These are phyloP conservation scores for Nomada ferruginata DNA, from an alignment of 2,888 invertebrate species.

Conservation along the genomic window DNA sequence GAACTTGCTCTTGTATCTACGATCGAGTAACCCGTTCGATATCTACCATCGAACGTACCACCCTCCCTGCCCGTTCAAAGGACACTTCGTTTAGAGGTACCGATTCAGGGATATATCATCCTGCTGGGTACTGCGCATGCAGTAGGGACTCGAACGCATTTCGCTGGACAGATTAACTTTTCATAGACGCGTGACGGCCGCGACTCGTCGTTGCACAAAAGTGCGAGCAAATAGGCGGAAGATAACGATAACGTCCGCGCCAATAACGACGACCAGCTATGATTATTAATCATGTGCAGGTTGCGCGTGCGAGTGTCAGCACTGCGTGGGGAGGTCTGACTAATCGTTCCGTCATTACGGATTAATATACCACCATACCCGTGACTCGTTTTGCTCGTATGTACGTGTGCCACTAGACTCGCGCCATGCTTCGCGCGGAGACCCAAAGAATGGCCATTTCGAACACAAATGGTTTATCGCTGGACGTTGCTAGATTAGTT, in stretches of 20 bases:
- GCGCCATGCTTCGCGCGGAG: constrained; percentile 45
- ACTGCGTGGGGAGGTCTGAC: constrained; percentile 75
- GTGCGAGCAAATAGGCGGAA: constrained; percentile 62
- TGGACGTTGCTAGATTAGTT: no score
- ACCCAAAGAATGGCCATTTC: not conserved
- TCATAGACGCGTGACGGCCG: constrained; percentile 29
- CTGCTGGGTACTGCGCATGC: no score
- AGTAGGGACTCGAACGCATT: not conserved
- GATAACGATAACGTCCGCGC: constrained; percentile 70
- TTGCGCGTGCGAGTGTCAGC: constrained; percentile 83
- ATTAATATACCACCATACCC: constrained; percentile 77
- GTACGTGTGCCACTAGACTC: not conserved
- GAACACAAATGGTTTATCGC: not conserved
- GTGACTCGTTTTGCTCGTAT: constrained; percentile 53
- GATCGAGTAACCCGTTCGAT: no score
- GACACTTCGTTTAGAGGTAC: no score
- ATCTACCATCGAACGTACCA: no score
- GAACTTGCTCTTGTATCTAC: constrained; percentile 3
- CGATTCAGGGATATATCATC: no score
- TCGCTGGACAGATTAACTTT: not conserved
- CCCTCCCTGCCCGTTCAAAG: no score
- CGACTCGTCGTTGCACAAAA: constrained; percentile 49
- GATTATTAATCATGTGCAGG: constrained; percentile 83
- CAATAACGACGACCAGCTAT: constrained; percentile 68
- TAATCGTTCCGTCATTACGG: constrained; percentile 83